Evolutionary conservation across 2,113 vertebrate species (phyloP), one percentile per base, ranked within the genome.

Genomic region (Lucifuga dentata): DNA sequence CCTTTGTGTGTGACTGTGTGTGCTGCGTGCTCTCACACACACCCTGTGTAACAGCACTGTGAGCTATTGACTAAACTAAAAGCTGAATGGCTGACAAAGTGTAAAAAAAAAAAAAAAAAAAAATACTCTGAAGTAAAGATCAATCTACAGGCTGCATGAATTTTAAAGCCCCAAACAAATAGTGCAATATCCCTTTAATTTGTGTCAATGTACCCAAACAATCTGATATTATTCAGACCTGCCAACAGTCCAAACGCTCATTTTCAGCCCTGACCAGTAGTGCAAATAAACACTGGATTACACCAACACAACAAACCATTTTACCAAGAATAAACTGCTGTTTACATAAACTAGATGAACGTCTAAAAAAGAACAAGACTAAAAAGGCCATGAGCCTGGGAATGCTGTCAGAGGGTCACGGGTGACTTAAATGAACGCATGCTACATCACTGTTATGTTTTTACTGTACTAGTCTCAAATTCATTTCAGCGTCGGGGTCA

Each of bases 1-100:
- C 85, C 80, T 1, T 32, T 60, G 68, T 44, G n/a, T 87, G 80
- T 86, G 83, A 68, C 3, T 46, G 44, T 46, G 44, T 46, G 45
- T 29, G 41, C 85, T 52, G 26, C 26, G 60, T 23, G 8, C 9
- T 36, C 58, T 16, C 52, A 12, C 69, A 52, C 70, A 61, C 76
- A 58, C 72, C 52, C 73, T 48, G 41, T 1, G 8, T 45, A 56
- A 55, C 64, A 78, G 62, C 76, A 81, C 66, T 58, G 39, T 3
- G 3, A 17, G 58, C 61, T 48, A 61, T 63, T 70, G 51, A 68
- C 68, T 59, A 21, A 78, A 69, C 40, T 5, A 16, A 69, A n/a
- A 1, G 3, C 46, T 53, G 50, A 69, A 51, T 52, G n/a, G n/a
- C n/a, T n/a, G n/a, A n/a, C n/a, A n/a, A n/a, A n/a, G n/a, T n/a